Conservation (phyloP, 2,888 invertebrate species). For the Synanthedon andrenaeformis region DNA sequence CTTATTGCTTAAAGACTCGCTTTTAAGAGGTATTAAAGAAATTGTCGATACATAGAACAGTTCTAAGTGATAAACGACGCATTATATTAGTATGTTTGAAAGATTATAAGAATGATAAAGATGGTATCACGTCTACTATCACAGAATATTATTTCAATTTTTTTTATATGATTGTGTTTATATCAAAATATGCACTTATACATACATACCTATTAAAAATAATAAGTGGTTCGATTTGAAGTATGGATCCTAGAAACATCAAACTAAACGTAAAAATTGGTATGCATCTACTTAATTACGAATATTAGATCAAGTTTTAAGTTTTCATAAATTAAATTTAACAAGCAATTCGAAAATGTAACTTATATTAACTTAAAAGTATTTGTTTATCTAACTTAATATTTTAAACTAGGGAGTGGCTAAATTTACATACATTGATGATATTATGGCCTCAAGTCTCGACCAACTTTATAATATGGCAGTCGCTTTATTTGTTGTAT, state of each 20-base stretch:
- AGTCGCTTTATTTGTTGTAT: not conserved
- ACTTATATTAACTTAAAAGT: no score
- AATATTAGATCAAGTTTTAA: no score
- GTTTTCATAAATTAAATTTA: no score
- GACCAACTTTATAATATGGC: not conserved
- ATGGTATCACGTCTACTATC: slow-evolving; percentile 69
- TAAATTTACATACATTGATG: slow-evolving; percentile 3
- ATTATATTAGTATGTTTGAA: slow-evolving; percentile 18
- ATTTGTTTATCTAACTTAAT: not conserved
- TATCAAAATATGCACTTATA: not conserved
- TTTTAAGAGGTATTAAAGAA: no score
- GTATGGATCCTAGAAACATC: no score
- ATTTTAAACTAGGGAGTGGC: not conserved
- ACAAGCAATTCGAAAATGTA: no score
- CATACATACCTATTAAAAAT: not conserved
- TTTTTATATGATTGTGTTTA: slow-evolving; percentile 16
- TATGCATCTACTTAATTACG: no score
- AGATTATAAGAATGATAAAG: slow-evolving; percentile 44
- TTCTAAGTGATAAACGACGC: slow-evolving; percentile 41
- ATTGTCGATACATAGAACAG: not conserved
- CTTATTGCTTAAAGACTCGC: no score
- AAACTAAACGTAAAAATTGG: no score
- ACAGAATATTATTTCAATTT: slow-evolving; percentile 65
- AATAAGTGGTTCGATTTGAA: not conserved
- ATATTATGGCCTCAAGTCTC: slow-evolving; percentile 1